Evolutionary conservation across 2,888 invertebrate genomes (phyloP).

Genomic region (Lottia scabra): DNA sequence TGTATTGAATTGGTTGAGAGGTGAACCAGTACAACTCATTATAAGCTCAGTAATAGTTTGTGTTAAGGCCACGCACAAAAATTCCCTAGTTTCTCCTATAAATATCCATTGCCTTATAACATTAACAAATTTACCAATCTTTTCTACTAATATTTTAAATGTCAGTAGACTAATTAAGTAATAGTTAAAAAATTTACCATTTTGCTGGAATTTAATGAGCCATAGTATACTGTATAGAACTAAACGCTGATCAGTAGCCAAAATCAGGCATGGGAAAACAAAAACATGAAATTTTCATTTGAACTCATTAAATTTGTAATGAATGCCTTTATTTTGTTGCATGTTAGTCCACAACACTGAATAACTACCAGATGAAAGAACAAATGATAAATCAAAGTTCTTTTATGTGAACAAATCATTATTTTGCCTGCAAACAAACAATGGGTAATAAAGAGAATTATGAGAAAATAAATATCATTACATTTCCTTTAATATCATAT

Average conservation of each 20-base stretch:
- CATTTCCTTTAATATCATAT: too few relatives aligned
- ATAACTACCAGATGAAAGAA: too few relatives aligned
- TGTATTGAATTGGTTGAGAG: not conserved
- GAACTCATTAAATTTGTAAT: not conserved
- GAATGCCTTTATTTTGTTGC: not conserved
- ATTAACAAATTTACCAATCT: not conserved
- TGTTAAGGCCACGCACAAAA: not conserved
- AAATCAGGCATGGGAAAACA: not conserved
- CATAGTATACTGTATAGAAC: not conserved
- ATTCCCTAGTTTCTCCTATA: not conserved
- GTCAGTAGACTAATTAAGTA: not conserved
- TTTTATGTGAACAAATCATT: too few relatives aligned
- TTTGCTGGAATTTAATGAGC: not conserved
- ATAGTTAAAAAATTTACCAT: not conserved
- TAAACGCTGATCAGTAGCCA: not conserved
- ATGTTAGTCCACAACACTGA: too few relatives aligned
- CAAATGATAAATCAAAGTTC: too few relatives aligned
- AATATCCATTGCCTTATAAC: not conserved
- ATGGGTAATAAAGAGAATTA: too few relatives aligned
- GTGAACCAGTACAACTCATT: conserved; percentile 1
- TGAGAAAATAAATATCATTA: too few relatives aligned
- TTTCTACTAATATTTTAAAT: not conserved
- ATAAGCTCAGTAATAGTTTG: conserved; percentile 3
- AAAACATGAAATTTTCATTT: not conserved
- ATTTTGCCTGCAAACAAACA: too few relatives aligned